Evolutionary conservation across 1,140 invertebrate genomes (phyloP).

Genomic region (Bradynema listronoti): DNA sequence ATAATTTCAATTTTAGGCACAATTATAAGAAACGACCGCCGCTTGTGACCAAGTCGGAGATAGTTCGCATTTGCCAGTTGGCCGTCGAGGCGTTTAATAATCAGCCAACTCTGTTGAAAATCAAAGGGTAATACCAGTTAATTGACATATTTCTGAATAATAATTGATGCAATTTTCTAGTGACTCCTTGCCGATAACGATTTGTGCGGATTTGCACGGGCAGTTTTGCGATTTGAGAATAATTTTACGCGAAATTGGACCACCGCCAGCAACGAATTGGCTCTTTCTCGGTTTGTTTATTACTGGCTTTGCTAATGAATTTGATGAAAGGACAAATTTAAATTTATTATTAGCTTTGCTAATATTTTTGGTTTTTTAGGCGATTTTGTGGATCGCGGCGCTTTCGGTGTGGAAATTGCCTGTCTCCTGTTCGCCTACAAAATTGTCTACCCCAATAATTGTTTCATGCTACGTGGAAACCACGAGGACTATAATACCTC

Average conservation of each 20-base stretch:
- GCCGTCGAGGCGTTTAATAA: constrained; percentile 18
- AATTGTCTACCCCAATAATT: constrained; percentile 16
- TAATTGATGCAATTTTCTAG: constrained; percentile 20
- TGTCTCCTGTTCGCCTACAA: constrained; percentile 25
- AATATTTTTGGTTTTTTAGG: constrained; percentile 18
- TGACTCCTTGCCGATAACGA: constrained; percentile 17
- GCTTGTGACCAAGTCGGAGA: background rate
- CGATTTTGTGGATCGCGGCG: constrained; percentile 27
- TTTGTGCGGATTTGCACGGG: constrained; percentile 29
- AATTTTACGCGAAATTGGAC: constrained; percentile 8
- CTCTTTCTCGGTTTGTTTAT: constrained; percentile 58
- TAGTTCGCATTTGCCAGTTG: constrained; percentile 13
- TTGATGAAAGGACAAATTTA: background rate
- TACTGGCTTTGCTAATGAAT: constrained; percentile 61
- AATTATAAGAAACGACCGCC: background rate
- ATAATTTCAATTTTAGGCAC: background rate
- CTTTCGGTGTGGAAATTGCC: constrained; percentile 63
- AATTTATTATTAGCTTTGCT: background rate
- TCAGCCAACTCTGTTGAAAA: constrained; percentile 11
- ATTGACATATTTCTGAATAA: background rate
- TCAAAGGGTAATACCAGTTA: constrained; percentile 6
- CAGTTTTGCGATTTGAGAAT: constrained; percentile 24
- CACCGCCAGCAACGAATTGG: background rate
- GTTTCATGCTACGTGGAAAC: constrained; percentile 31
- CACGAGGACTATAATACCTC: constrained; percentile 26